These are phyloP conservation scores for Aspidiotus rigidus DNA, from an alignment of 2,888 invertebrate genomes.

Conservation along the genomic window DNA sequence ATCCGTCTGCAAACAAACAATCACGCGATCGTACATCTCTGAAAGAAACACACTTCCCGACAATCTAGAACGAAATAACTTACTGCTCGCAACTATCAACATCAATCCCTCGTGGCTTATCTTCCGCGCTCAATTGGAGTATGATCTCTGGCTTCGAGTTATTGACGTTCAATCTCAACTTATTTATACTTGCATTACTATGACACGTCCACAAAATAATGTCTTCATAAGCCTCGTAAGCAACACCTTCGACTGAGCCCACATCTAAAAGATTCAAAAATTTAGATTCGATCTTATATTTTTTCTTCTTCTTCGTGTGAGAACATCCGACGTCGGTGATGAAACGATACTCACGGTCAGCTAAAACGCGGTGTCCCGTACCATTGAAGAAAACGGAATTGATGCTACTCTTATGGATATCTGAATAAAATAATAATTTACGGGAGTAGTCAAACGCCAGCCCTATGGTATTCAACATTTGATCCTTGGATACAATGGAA, in stretches of 20 bases:
- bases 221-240: constrained; percentile 59
- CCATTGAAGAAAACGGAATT: constrained; percentile 75
- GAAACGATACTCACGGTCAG: constrained; percentile 51
- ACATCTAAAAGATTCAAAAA: constrained; percentile 49
- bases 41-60: neutral
- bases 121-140: constrained; percentile 50
- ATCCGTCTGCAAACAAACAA: constrained; percentile 47
- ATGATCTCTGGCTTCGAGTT: constrained; percentile 48
- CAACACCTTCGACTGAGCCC: constrained; percentile 79
- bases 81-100: constrained; percentile 67
- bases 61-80: constrained; percentile 37
- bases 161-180: constrained; percentile 48
- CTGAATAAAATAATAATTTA: constrained; percentile 71
- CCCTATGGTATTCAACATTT: constrained; percentile 78
- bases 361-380: constrained; percentile 57
- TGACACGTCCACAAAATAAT: constrained; percentile 80
- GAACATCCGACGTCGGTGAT: no score
- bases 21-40: neutral
- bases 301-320: neutral
- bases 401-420: constrained; percentile 77
- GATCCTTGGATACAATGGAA: constrained; percentile 58
- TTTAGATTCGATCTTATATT: neutral
- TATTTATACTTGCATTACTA: constrained; percentile 62
- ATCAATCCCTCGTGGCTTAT: constrained; percentile 76
- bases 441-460: constrained; percentile 65